A percentile compares a stretch with the other conserved stretches of the same genome.
Evolutionary conservation across 2,888 invertebrate species (phyloP).

Genomic region (Spodoptera picta): DNA sequence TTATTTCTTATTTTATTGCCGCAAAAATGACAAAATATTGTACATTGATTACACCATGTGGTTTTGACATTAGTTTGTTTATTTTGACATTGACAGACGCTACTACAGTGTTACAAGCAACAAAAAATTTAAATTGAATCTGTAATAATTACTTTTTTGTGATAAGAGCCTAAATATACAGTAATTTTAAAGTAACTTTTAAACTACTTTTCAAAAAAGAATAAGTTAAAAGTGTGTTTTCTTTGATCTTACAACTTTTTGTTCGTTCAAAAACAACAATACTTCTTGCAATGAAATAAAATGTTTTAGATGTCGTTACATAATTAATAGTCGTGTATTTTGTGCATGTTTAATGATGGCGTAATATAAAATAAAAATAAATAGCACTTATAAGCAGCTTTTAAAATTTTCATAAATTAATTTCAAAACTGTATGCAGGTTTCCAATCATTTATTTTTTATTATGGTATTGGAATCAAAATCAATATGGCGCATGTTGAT

Average conservation of each 20-base stretch:
- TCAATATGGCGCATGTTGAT: slow-evolving; percentile 85
- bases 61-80: slow-evolving; percentile 33
- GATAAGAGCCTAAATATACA: no score
- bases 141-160: not conserved
- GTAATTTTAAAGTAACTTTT: no score
- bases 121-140: not conserved
- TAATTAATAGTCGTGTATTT: no score
- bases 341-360: no score
- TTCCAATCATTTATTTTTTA: slow-evolving; percentile 32
- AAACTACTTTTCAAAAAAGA: not conserved
- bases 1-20: slow-evolving; percentile 1
- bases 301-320: no score
- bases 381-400: not conserved
- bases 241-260: not conserved
- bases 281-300: not conserved
- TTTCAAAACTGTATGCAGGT: slow-evolving; percentile 30
- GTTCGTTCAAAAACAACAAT: slow-evolving; percentile 15
- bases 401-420: not conserved
- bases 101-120: not conserved
- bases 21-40: slow-evolving; percentile 3
- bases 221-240: not conserved
- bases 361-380: not conserved
- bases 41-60: slow-evolving; percentile 50
- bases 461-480: slow-evolving; percentile 68
- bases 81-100: slow-evolving; percentile 33